Evolutionary conservation across 2,113 vertebrate genomes (phyloP).

Genomic region (Seriola rivoliana): DNA sequence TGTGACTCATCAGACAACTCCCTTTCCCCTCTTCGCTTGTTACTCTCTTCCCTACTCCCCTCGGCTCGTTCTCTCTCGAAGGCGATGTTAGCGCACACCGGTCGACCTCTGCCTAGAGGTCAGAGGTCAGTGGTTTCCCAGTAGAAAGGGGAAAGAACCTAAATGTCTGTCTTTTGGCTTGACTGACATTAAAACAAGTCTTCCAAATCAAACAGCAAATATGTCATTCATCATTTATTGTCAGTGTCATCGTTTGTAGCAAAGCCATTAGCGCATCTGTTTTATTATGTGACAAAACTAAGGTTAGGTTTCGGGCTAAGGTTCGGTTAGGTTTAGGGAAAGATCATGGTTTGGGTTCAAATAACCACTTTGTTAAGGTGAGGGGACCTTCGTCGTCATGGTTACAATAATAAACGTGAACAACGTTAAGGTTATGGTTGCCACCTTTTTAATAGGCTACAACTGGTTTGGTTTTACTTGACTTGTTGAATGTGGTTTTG

Average conservation of each 20-base stretch:
- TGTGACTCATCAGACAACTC: slow-evolving; percentile 70
- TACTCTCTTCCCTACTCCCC: slow-evolving; percentile 28
- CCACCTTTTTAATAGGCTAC: too few species aligned
- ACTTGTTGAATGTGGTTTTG: background rate
- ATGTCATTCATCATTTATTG: background rate
- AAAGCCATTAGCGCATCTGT: background rate
- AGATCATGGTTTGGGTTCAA: background rate
- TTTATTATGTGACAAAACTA: background rate
- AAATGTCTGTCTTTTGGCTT: background rate
- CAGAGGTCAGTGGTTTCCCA: slow-evolving; percentile 16
- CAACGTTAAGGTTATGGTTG: too few species aligned
- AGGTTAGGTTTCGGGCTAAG: too few species aligned
- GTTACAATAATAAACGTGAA: too few species aligned
- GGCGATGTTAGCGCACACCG: background rate
- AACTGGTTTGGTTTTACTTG: too few species aligned
- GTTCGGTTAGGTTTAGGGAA: background rate
- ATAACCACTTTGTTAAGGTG: background rate
- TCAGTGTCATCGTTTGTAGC: background rate
- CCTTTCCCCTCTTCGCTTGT: slow-evolving; percentile 34
- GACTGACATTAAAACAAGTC: background rate
- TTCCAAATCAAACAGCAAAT: background rate
- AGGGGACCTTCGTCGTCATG: background rate
- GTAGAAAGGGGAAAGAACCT: slow-evolving; percentile 15
- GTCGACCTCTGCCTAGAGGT: slow-evolving; percentile 31
- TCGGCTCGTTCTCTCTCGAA: slow-evolving; percentile 8